Base-by-base conservation (phyloP, 1,140 invertebrate genomes). In the Drosophila sechellia region DNA sequence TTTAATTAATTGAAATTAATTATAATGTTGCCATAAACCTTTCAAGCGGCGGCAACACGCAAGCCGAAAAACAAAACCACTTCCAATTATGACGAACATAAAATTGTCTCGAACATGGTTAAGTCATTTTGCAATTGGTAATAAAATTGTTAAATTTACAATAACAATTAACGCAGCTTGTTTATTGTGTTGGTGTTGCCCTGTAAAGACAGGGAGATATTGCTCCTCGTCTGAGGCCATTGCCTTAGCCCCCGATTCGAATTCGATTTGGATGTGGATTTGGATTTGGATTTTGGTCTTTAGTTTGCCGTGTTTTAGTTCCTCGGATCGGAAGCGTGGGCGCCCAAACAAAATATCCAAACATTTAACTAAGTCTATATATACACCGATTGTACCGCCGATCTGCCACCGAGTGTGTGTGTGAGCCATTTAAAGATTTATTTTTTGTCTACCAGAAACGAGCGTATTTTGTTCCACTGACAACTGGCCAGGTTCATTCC, bases 1-100 rank as follows among this genome's bases (percentile, higher is more conserved):
- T 84, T 89, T 77, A 83, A 87, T 89, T 87, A 79, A 89, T 89
- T 87, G 75, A 87, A 79, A 79, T 87, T 89, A 83, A 83, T 81
- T 87, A 79, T 89, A 83, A 83, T 87, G 76, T 48, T 64, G 34
- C 40, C 61, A 79, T 81, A 79, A 76, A 77, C 25, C 64, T 50
- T 39, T 59, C 48, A 35, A 37, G 66, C 22, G 61, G 48, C 63
- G 70, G 64, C 25, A 39, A 61, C 49, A 72, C 58, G 55, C 37
- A 39, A 39, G 20, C 10, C n/a, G 3, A 10, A 15, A 72, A 53
- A 34, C 40, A 75, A 76, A 61, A 60, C 56, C 55, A 72, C 83
- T 54, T 63, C 68, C 68, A 86, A 86, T 85, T 85, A 85, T 85
- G 81, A 85, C 72, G 81, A 39, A 63, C 63, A 85, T 85, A 78